Base-by-base conservation (phyloP, 2,113 vertebrate species). In the Camelus bactrianus region DNA sequence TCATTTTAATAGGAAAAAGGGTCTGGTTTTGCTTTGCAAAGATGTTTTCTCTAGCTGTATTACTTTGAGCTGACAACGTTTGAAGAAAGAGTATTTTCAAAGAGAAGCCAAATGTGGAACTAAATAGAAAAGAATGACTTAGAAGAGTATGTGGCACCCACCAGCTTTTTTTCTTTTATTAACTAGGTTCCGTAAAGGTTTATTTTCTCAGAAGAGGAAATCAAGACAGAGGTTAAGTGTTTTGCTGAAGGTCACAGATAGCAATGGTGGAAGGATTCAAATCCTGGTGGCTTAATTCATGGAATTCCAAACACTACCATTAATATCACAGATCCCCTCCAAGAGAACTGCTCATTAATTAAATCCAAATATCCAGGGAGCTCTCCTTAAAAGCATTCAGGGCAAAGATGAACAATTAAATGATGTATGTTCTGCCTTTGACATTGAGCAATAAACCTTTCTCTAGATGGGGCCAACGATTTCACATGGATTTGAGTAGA, bases 21-120 rank as follows among this genome's bases (percentile, higher is more conserved):
- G 77, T 89, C 1, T 50, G 17, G 35, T 77, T 92, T 91, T 91
- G 56, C 32, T 73, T 94, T 75, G 30, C 70, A 22, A 86, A 54
- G 11, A 80, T 12, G 52, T 87, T 84, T 92, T 87, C 32, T 69
- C 52, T 75, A 90, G 67, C 83, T 94, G 73, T 73, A 72, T 6
- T 64, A 3, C 10, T 24, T 19, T 62, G 35, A 94, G 24, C 15
- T 85, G 50, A 50, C 24, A 73, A 72, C 26, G 14, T 60, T 62
- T 52, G 10, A 79, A 8, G 32, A 9, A 69, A 20, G 48, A 81
- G 8, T 24, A 24, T 62, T 94, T 94, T 75, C 16, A 73, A 58
- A 92, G 24, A 69, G 32, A 93, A 50, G 8, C 8, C 9, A 82
- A 84, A 72, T 72, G 5, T 30, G 15, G 14, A 85, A 52, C 22